Evolutionary conservation across 2,797 vertebrate species (phyloP), one percentile per base, ranked within the genome.

Genomic region (Melanotaenia maccullochi): DNA sequence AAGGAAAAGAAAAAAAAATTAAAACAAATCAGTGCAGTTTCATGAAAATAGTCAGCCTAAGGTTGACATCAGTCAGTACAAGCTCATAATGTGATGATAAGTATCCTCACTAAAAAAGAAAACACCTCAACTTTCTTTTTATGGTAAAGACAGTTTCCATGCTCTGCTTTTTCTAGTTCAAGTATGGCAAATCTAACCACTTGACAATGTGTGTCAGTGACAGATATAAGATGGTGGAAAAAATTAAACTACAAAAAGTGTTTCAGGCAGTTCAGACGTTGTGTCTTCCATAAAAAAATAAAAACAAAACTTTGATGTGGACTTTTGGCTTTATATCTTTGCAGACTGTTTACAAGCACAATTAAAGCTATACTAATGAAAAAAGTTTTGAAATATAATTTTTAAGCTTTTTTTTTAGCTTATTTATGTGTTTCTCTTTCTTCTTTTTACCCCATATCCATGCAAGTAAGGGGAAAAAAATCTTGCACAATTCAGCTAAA

Each of bases 381-480:
- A 18, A 44, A 25, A 65, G 8, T 3, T 28, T 20, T 13, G 1
- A 65, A 36, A 18, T 11, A 38, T 56, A 0, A 18, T 25, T 11
- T 42, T 22, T 14, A 60, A 9, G 28, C 4, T 60, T 22, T 51
- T 20, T 20, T 13, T 14, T 32, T 12, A 9, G 18, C 6, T 38
- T 42, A 16, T 57, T 71, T 65, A 36, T 40, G 16, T 42, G 40
- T 36, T 67, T 42, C 9, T 22, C 52, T 33, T 44, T 61, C 14
- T 9, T 56, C 14, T 9, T 56, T 12, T 24, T 65, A 9, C 2
- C n/a, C 35, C 25, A 54, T n/a, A 60, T 58, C 18, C 22, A 57
- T 1, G 3, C 40, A 49, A 59, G 30, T 51, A 24, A 69, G 16
- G n/a, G 38, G n/a, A 44, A 7, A 11, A 9, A 6, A 30, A 16